Evolutionary conservation across 2,113 vertebrate genomes (phyloP), one percentile per base, ranked within the genome.

Genomic region (Cavia aperea): DNA sequence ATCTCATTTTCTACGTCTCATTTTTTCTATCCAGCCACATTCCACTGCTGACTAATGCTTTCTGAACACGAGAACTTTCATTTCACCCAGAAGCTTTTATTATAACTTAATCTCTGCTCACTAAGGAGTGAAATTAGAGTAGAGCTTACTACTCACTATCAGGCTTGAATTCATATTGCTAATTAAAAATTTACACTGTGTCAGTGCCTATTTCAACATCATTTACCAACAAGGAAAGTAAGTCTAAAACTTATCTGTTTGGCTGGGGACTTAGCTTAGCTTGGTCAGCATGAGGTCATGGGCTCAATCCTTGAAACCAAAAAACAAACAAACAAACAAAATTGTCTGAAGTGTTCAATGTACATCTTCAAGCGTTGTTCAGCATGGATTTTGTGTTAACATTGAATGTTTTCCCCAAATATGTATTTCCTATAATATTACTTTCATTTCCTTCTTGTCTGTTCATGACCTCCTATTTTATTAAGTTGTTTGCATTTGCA

Each of bases 381-480:
- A 29, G 24, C 39, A 11, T 4, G 39, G 12, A 36, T 79, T 39
- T 43, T 63, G 46, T 70, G 33, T 43, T 36, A 43, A 10, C n/a
- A 54, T 58, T 91, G 51, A 31, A 7, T 85, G 10, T 79, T 95
- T 95, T 54, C 6, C 51, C 62, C 31, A 83, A 33, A 66, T 73
- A 49, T 29, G 2, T 51, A 29, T 54, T 81, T 70, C 29, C 54
- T 51, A 26, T 56, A 66, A 19, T n/a, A 21, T 93, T 39, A 33
- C 58, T 81, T 96, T 63, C 60, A 86, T 63, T 86, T 81, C 8
- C 77, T 21, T 19, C 77, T 89, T 78, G n/a, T 19, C 63, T 78
- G 12, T 72, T 73, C 26, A 7, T 49, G n/a, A 66, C 90, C 26
- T 39, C 81, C 43, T 24, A 39, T 70, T 79, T 79, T 79, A 68